These are phyloP conservation scores for Platichthys stellatus DNA, from an alignment of 2,113 vertebrate genomes.

Conservation along the genomic window DNA sequence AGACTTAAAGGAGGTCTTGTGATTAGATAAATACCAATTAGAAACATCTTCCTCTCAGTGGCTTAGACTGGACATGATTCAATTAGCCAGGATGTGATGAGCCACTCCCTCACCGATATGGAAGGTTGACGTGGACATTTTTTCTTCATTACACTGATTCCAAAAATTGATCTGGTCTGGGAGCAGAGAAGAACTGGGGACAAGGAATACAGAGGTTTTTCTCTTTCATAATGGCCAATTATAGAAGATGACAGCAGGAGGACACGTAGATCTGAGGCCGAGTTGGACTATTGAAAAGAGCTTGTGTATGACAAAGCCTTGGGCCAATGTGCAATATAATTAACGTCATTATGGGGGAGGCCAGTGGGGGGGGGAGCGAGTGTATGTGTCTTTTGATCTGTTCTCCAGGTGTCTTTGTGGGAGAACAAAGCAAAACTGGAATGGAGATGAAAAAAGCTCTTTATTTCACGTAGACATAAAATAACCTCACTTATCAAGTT, in stretches of 20 bases:
- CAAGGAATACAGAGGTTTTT: slow-evolving; percentile 43
- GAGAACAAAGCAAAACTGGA: slow-evolving; percentile 57
- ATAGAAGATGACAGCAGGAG: slow-evolving; percentile 53
- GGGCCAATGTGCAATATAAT: slow-evolving; percentile 70
- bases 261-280: slow-evolving; percentile 54
- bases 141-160: slow-evolving; percentile 64
- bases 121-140: slow-evolving; percentile 65
- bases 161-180: slow-evolving; percentile 58
- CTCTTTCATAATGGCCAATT: slow-evolving; percentile 62
- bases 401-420: slow-evolving; percentile 70
- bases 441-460: slow-evolving; percentile 22
- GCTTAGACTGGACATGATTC: slow-evolving; percentile 59
- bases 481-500: slow-evolving; percentile 19
- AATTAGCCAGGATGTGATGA: slow-evolving; percentile 72
- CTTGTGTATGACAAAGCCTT: slow-evolving; percentile 67
- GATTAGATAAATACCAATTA: slow-evolving; percentile 75
- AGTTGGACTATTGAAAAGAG: slow-evolving; percentile 64
- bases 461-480: slow-evolving; percentile 5
- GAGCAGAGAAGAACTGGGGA: slow-evolving; percentile 24
- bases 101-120: slow-evolving; percentile 56
- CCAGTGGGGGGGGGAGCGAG: slow-evolving; percentile 29
- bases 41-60: slow-evolving; percentile 58
- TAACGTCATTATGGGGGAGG: slow-evolving; percentile 75
- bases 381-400: slow-evolving; percentile 68
- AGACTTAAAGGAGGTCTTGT: slow-evolving; percentile 60